A percentile compares a stretch with the other conserved stretches of the same genome.
phyloP scores from a whole-genome alignment of 2,888 invertebrate species.

The Stenodema calcarata region DNA sequence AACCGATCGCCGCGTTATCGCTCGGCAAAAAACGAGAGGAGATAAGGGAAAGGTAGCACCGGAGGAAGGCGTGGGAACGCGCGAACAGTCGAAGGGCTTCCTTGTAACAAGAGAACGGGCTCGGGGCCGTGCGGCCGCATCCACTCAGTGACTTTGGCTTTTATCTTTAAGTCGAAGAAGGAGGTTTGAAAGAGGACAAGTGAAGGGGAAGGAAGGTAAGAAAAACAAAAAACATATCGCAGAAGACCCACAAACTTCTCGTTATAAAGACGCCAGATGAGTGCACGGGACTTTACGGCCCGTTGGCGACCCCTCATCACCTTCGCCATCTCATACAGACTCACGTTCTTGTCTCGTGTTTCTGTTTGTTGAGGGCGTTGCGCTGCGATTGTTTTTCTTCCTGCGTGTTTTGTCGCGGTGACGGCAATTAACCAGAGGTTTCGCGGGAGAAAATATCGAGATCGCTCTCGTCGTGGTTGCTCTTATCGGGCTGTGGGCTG shows the following conservation, averaged over 20 bases:
- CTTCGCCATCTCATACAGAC: background rate
- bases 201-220: background rate
- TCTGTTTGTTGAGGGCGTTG: background rate
- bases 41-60: background rate
- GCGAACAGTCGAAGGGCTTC: background rate
- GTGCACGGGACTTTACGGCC: background rate
- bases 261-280: background rate
- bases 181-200: background rate
- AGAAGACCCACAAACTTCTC: background rate
- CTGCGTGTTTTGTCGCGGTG: background rate
- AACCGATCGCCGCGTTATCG: background rate
- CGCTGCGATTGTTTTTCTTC: background rate
- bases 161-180: background rate
- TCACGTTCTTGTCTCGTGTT: background rate
- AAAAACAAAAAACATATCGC: background rate
- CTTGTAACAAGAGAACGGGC: background rate
- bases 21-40: background rate
- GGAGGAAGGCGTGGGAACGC: background rate
- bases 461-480: background rate
- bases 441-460: background rate
- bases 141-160: conserved; percentile 6
- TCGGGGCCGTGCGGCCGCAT: background rate
- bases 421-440: background rate
- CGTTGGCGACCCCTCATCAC: background rate
- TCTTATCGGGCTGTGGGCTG: no score